These are phyloP conservation scores for Psilopogon haemacephalus DNA, from an alignment of 2,113 vertebrate genomes.

Conservation along the genomic window DNA sequence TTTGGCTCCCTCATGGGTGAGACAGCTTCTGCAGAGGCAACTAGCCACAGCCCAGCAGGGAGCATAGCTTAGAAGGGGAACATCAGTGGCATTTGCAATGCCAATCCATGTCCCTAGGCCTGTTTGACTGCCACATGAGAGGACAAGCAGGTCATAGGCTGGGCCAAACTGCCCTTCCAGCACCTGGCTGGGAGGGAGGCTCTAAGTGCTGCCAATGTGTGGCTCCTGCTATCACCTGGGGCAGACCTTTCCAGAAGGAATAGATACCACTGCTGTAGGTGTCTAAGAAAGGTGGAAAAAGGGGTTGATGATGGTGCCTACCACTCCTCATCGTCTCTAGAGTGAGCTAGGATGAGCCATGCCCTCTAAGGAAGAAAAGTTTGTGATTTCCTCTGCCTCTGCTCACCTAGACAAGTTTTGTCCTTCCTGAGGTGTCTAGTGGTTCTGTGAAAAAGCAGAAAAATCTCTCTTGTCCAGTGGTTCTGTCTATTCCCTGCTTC, in stretches of 20 bases:
- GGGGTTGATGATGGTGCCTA: background rate
- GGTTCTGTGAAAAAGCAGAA: background rate
- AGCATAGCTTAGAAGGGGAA: background rate
- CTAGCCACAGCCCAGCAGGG: background rate
- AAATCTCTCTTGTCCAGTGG: background rate
- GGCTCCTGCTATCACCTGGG: background rate
- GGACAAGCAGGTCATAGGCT: background rate
- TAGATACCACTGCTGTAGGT: background rate
- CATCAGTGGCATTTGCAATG: background rate
- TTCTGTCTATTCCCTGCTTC: background rate
- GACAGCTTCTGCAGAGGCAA: background rate
- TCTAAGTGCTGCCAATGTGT: background rate
- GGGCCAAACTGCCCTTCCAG: background rate
- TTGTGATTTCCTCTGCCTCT: background rate
- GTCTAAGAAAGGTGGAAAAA: background rate
- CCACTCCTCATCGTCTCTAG: background rate
- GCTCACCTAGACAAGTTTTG: background rate
- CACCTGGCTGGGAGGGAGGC: background rate
- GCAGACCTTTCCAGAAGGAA: background rate
- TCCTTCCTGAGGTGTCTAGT: background rate
- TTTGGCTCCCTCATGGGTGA: background rate
- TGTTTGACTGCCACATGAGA: fast-evolving
- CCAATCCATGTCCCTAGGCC: fast-evolving
- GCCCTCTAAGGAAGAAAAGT: background rate
- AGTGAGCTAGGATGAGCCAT: background rate